Evolutionary conservation across 2,888 invertebrate genomes (phyloP).

Genomic region (Drosophila nigricruria): DNA sequence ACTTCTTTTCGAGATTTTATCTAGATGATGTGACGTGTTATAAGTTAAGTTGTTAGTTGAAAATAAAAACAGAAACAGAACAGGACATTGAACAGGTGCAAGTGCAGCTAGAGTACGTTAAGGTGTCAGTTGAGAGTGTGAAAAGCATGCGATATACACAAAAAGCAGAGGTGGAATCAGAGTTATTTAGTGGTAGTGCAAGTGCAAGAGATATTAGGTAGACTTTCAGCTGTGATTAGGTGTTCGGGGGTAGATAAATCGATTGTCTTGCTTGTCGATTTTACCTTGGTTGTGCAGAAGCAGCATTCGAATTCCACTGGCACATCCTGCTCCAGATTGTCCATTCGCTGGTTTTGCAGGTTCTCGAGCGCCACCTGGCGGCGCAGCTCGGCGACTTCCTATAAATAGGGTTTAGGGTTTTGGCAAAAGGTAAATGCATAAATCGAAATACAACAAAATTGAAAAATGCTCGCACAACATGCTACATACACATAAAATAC

Average conservation of each 20-base stretch:
- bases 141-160: conserved; percentile 56
- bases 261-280: conserved; percentile 58
- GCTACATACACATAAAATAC: conserved; percentile 30
- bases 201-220: conserved; percentile 15
- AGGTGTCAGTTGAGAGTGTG: conserved; percentile 11
- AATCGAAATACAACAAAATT: conserved; percentile 47
- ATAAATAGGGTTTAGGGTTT: conserved; percentile 78
- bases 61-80: conserved; percentile 9
- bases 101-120: conserved; percentile 40
- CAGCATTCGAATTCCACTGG: conserved; percentile 98
- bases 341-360: conserved; percentile 85
- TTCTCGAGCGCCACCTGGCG: conserved; percentile 86
- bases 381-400: conserved; percentile 86
- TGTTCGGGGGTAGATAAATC: conserved; percentile 35
- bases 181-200: conserved; percentile 9
- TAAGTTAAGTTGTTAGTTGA: conserved; percentile 22
- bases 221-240: conserved; percentile 7
- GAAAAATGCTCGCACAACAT: conserved; percentile 40
- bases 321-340: conserved; percentile 93
- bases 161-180: conserved; percentile 35
- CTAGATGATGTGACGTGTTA: conserved; percentile 28
- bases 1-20: conserved; percentile 10
- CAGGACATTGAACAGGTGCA: conserved; percentile 33
- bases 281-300: conserved; percentile 97
- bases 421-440: conserved; percentile 61